phyloP scores from a whole-genome alignment of 1,140 invertebrate genomes.

The Eubasilissa regina region DNA sequence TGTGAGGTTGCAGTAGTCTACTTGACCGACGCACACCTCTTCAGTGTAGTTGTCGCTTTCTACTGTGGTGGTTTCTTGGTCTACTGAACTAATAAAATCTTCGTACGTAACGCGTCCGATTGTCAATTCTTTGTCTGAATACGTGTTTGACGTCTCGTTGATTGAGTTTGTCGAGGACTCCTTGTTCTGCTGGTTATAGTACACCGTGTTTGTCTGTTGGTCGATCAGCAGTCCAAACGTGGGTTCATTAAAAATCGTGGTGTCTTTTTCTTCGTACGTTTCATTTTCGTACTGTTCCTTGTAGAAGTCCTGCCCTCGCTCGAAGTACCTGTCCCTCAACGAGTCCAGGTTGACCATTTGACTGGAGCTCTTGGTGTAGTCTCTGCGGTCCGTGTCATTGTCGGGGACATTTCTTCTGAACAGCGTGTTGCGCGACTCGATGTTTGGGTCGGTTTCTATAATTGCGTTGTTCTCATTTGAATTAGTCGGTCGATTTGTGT shows the following conservation, averaged over 20 bases:
- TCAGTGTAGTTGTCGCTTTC: not conserved
- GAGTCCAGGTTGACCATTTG: conserved; percentile 28
- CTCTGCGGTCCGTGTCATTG: not conserved
- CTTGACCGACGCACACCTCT: conserved; percentile 64
- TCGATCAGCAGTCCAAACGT: not conserved
- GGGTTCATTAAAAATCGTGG: not conserved
- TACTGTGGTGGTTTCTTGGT: not conserved
- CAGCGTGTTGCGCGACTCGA: not conserved
- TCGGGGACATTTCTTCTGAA: not conserved
- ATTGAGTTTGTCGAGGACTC: conserved; percentile 21
- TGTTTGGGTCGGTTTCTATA: not conserved
- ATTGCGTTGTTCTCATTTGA: not conserved
- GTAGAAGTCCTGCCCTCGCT: conserved; percentile 11
- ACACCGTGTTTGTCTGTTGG: not conserved
- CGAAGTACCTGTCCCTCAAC: not conserved
- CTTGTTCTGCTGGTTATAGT: not conserved
- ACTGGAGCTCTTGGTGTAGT: conserved; percentile 15
- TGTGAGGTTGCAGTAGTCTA: conserved; percentile 67
- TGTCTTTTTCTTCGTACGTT: not conserved
- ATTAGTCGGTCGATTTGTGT: not conserved
- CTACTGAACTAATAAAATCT: not conserved
- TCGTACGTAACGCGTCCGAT: conserved; percentile 22
- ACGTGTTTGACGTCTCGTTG: not conserved
- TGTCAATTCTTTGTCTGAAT: not conserved
- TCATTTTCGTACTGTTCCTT: conserved; percentile 33